phyloP scores from a whole-genome alignment of 2,888 invertebrate species.

The Eucriotettix oculatus region DNA sequence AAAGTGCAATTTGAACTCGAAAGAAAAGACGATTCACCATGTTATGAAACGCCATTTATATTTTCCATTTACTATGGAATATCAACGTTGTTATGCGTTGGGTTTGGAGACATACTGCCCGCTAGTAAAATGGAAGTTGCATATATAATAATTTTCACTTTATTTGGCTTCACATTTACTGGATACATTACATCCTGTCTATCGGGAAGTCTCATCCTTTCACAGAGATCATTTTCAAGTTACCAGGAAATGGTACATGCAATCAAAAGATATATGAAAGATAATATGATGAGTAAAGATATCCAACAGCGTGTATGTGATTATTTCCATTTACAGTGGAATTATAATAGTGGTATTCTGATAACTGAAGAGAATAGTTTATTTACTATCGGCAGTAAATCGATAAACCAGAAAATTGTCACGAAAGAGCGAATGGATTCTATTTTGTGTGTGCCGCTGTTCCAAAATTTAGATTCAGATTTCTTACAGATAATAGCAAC shows the following conservation, averaged over 20 bases:
- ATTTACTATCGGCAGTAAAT: constrained; percentile 22
- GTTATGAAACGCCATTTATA: constrained; percentile 21
- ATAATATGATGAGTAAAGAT: constrained; percentile 28
- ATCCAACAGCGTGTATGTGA: neutral
- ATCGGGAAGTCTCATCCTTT: constrained; percentile 32
- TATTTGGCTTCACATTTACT: constrained; percentile 29
- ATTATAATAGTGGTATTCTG: neutral
- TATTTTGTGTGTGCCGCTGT: constrained; percentile 26
- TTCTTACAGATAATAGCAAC: constrained; percentile 29
- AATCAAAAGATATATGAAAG: constrained; percentile 32
- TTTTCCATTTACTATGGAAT: constrained; percentile 33
- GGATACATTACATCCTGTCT: constrained; percentile 36
- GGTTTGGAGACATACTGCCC: constrained; percentile 32
- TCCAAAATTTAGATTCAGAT: constrained; percentile 23
- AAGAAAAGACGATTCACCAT: constrained; percentile 6
- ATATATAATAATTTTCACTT: constrained; percentile 20
- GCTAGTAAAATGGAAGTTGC: constrained; percentile 30
- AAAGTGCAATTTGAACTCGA: constrained; percentile 12
- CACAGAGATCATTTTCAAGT: constrained; percentile 23
- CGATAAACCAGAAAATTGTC: constrained; percentile 29
- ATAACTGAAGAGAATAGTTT: constrained; percentile 3
- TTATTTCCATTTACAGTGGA: constrained; percentile 5
- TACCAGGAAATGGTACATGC: constrained; percentile 33
- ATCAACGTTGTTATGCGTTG: constrained; percentile 28
- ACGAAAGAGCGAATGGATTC: constrained; percentile 30